Percentiles rank a stretch among this genome's conserved stretches.
Evolutionary conservation across 2,113 vertebrate genomes (phyloP).

Genomic region (Fukomys damarensis): DNA sequence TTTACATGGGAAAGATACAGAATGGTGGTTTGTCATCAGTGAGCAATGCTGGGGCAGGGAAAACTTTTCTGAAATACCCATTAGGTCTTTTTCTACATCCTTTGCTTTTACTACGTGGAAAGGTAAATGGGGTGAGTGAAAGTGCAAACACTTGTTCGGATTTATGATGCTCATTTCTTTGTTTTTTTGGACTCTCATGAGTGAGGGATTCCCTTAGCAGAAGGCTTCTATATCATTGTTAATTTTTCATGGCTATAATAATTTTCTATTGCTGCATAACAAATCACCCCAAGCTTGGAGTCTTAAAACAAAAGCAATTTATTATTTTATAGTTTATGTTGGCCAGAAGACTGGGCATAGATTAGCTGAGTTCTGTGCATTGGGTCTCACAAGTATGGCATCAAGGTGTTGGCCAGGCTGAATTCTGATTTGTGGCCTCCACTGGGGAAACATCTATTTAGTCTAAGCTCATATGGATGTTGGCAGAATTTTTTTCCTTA

Average conservation of each 20-base stretch:
- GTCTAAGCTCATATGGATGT: neutral
- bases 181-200: slow-evolving; percentile 24
- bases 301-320: slow-evolving; percentile 17
- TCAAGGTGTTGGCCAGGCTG: neutral
- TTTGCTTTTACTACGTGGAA: slow-evolving; percentile 17
- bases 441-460: neutral
- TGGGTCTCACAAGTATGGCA: slow-evolving; percentile 33
- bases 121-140: neutral
- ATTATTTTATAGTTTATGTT: slow-evolving; percentile 43
- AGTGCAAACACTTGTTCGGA: slow-evolving; percentile 40
- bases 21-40: neutral
- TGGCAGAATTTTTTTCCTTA: slow-evolving; percentile 42
- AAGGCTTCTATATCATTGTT: slow-evolving; percentile 29
- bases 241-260: slow-evolving; percentile 34
- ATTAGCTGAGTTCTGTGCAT: slow-evolving; percentile 54
- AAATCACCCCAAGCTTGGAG: neutral
- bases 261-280: slow-evolving; percentile 1
- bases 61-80: slow-evolving; percentile 52
- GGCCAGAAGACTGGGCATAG: neutral
- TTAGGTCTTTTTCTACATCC: neutral
- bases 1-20: slow-evolving; percentile 37
- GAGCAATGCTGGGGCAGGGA: neutral
- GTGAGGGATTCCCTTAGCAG: slow-evolving; percentile 3
- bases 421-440: slow-evolving; percentile 9
- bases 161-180: neutral